Conservation (phyloP, 2,113 vertebrate species). For the Petrocephalus microphthalmus region DNA sequence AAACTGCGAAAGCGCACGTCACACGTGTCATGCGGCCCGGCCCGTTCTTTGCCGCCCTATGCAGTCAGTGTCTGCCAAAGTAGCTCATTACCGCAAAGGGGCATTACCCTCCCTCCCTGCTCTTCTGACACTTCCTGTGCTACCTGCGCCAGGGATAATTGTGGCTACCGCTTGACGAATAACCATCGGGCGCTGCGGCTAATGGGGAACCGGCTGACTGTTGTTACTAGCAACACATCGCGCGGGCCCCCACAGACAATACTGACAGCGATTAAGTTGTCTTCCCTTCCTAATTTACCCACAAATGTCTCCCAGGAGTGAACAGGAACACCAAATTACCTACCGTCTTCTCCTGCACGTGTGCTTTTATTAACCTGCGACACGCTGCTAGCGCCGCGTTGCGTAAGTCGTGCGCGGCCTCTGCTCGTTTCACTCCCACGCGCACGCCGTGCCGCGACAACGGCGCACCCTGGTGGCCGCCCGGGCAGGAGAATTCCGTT, state of each 20-base stretch:
- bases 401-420: neutral
- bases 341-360: neutral
- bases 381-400: neutral
- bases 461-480: neutral
- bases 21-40: neutral
- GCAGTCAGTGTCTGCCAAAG: neutral
- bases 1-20: neutral
- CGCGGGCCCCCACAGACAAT: neutral
- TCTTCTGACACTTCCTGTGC: neutral
- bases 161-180: constrained; percentile 3
- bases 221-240: neutral
- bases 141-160: neutral
- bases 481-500: neutral
- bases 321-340: neutral
- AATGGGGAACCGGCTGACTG: neutral
- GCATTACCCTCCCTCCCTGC: neutral
- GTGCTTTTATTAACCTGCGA: neutral
- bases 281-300: constrained; percentile 15
- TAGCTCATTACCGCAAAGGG: neutral
- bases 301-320: neutral
- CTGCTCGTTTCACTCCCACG: neutral
- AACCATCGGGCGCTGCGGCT: neutral
- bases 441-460: neutral
- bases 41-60: neutral
- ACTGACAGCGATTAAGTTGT: constrained; percentile 2